These are phyloP conservation scores for Drosophila antonietae DNA, from an alignment of 2,888 invertebrate species.

Conservation along the genomic window DNA sequence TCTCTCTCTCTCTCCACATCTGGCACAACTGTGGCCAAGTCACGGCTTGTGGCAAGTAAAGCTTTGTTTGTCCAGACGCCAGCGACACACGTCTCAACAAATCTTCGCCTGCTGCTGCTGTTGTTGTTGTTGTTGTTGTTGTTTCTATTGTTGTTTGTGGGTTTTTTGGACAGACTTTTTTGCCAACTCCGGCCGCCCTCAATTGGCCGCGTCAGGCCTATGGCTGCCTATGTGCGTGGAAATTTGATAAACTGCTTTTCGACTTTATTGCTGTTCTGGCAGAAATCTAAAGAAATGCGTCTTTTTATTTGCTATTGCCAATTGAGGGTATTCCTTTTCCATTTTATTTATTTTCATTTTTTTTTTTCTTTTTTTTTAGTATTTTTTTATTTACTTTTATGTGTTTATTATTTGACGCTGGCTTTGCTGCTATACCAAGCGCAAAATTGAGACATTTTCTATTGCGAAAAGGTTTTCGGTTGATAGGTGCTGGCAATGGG, in stretches of 20 bases:
- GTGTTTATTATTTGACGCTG: conserved; percentile 75
- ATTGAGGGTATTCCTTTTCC: conserved; percentile 33
- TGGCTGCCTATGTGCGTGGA: conserved; percentile 52
- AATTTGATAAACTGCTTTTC: conserved; percentile 80
- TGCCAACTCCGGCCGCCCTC: conserved; percentile 2
- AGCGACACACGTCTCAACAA: conserved; percentile 56
- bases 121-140: conserved; percentile 10
- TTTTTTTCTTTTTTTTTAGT: conserved; percentile 54
- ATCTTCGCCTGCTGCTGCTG: conserved; percentile 10
- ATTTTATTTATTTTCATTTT: conserved; percentile 50
- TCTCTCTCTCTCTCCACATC: background rate
- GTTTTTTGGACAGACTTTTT: conserved; percentile 9
- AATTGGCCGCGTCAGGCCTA: background rate
- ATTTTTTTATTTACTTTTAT: conserved; percentile 80
- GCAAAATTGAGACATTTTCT: conserved; percentile 69
- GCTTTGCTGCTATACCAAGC: conserved; percentile 62
- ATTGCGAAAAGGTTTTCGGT: conserved; percentile 7
- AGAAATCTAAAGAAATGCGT: conserved; percentile 45
- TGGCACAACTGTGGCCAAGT: conserved; percentile 2
- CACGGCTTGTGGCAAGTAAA: conserved; percentile 20
- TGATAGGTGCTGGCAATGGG: background rate
- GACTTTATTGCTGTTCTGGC: conserved; percentile 79
- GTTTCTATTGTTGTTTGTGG: background rate
- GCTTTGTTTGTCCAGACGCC: conserved; percentile 51
- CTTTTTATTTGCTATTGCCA: conserved; percentile 64